A percentile compares a stretch with the other conserved stretches of the same genome.
Conservation (phyloP, 2,888 invertebrate species). For the Julus scanicus region DNA sequence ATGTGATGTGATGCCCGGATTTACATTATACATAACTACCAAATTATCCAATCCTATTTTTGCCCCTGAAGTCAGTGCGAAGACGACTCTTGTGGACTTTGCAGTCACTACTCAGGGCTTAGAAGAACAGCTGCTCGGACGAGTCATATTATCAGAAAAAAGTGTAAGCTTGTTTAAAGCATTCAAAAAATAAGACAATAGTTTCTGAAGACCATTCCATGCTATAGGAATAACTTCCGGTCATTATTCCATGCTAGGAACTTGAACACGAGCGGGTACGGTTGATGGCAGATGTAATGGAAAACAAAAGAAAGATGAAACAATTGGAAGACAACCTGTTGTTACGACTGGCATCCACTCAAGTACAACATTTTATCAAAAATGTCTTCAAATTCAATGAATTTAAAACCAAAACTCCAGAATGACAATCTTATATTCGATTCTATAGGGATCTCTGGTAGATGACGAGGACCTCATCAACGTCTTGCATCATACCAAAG, state of each 20-base stretch:
- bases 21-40: conserved; percentile 95
- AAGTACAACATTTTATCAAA: conserved; percentile 66
- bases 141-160: conserved; percentile 96
- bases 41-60: conserved; percentile 96
- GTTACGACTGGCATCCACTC: conserved; percentile 89
- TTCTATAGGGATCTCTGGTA: conserved; percentile 82
- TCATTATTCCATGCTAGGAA: conserved; percentile 70
- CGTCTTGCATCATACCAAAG: conserved; percentile 86
- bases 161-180: conserved; percentile 66
- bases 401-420: neutral
- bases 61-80: conserved; percentile 96
- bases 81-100: conserved; percentile 96
- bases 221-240: neutral
- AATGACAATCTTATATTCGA: neutral
- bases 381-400: neutral
- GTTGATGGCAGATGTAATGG: conserved; percentile 94
- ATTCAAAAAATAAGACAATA: neutral
- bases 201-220: conserved; percentile 59
- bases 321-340: conserved; percentile 92
- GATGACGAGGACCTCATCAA: conserved; percentile 95
- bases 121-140: conserved; percentile 90
- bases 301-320: conserved; percentile 95
- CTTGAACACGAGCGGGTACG: conserved; percentile 93
- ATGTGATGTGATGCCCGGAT: conserved; percentile 95
- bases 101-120: conserved; percentile 96